Evolutionary conservation across 2,113 vertebrate genomes (phyloP).

Genomic region (human (Homo sapiens)): DNA sequence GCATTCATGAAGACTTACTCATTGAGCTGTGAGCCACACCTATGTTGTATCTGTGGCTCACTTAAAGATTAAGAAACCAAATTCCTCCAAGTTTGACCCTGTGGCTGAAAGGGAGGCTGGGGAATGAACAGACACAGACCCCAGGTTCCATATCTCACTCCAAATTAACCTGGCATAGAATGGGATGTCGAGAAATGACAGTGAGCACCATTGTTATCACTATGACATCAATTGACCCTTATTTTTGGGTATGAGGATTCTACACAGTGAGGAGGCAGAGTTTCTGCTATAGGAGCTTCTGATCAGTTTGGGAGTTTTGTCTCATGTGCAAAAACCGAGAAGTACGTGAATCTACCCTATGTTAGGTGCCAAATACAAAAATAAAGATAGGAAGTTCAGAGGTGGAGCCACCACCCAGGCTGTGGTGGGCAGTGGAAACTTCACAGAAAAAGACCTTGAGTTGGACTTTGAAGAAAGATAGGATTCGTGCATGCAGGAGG

Average conservation of each 20-base stretch:
- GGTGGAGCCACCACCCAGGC: background rate
- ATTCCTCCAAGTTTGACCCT: background rate
- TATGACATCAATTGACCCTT: background rate
- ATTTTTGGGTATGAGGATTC: background rate
- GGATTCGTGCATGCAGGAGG: background rate
- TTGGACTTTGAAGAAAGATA: background rate
- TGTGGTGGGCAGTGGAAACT: background rate
- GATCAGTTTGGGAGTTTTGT: background rate
- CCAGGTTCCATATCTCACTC: background rate
- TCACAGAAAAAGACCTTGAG: background rate
- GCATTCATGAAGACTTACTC: background rate
- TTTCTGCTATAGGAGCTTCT: background rate
- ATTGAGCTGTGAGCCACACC: background rate
- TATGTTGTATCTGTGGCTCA: background rate
- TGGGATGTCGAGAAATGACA: background rate
- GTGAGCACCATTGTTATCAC: background rate
- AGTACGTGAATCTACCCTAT: background rate
- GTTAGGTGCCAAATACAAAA: background rate
- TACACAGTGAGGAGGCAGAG: background rate
- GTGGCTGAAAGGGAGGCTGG: background rate
- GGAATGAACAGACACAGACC: background rate
- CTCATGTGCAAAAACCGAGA: background rate
- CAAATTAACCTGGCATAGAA: background rate
- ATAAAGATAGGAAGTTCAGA: background rate
- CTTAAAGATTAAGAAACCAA: background rate